Percentiles rank a stretch among this genome's conserved stretches.
Conservation (phyloP, 2,888 invertebrate genomes). For the Drosophila anomelani region DNA sequence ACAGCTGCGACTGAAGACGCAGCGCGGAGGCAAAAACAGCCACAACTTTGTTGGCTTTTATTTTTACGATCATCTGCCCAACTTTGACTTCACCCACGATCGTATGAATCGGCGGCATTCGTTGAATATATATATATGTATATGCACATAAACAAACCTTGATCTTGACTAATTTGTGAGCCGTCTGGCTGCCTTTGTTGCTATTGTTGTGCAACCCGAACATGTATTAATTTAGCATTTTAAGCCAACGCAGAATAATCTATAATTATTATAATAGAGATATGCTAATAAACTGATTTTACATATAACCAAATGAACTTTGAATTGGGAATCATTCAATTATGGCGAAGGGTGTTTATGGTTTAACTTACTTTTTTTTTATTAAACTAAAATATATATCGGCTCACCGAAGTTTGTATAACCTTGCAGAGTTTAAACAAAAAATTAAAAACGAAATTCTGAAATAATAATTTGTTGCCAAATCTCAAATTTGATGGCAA, state of each 20-base stretch:
- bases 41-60: conserved; percentile 4
- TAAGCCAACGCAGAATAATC: conserved; percentile 49
- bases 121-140: conserved; percentile 39
- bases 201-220: conserved; percentile 37
- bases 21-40: neutral
- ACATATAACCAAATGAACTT: conserved; percentile 52
- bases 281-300: conserved; percentile 50
- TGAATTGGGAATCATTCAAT: conserved; percentile 18
- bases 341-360: neutral
- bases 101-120: conserved; percentile 28
- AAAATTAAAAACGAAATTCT: no score
- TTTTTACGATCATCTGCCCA: conserved; percentile 36
- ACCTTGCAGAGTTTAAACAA: no score
- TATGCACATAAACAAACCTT: conserved; percentile 56
- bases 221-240: conserved; percentile 71
- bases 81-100: conserved; percentile 44
- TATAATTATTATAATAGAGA: conserved; percentile 36
- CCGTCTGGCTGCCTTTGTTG: conserved; percentile 24
- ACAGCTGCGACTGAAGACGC: conserved; percentile 15
- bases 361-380: neutral
- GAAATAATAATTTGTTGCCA: no score
- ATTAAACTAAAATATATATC: neutral
- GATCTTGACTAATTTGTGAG: conserved; percentile 70
- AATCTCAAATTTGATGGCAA: no score
- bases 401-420: no score